phyloP scores from a whole-genome alignment of 2,888 invertebrate genomes.

The Lasioglossum morio region DNA sequence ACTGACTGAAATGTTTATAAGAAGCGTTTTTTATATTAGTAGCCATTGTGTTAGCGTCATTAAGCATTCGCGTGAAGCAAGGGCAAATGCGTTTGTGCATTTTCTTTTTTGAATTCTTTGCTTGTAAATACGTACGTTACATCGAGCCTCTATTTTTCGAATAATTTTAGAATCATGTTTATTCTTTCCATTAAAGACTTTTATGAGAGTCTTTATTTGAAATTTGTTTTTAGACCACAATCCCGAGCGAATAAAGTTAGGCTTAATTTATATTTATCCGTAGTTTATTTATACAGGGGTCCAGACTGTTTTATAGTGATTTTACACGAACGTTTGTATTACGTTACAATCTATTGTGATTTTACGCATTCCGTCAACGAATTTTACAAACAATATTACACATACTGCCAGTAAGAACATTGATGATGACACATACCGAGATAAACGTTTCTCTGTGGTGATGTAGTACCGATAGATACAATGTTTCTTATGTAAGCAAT shows the following conservation, averaged over 20 bases:
- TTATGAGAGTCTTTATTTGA: background rate
- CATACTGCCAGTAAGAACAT: slow-evolving; percentile 28
- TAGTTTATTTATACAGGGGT: slow-evolving; percentile 33
- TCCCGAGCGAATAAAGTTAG: background rate
- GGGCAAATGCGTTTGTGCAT: background rate
- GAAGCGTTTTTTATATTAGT: slow-evolving; percentile 51
- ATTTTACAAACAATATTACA: slow-evolving; percentile 42
- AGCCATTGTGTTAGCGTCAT: slow-evolving; percentile 38
- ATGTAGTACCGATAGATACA: slow-evolving; percentile 26
- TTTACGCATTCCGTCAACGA: slow-evolving; percentile 53
- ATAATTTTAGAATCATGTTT: background rate
- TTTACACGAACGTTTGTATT: slow-evolving; percentile 7
- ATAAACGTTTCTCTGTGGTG: slow-evolving; percentile 41
- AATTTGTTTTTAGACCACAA: slow-evolving; percentile 26
- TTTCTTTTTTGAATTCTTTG: background rate
- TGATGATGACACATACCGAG: slow-evolving; percentile 33
- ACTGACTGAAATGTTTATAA: slow-evolving; percentile 59
- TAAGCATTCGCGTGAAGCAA: slow-evolving; percentile 1
- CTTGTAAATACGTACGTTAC: slow-evolving; percentile 43
- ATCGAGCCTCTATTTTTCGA: slow-evolving; percentile 16
- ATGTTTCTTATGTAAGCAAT: slow-evolving; percentile 32
- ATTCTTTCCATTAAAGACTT: background rate
- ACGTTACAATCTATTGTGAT: slow-evolving; percentile 43
- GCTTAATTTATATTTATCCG: slow-evolving; percentile 28
- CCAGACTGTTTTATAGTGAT: slow-evolving; percentile 18